These are phyloP conservation scores for Mimumesa dahlbomi DNA, from an alignment of 2,888 invertebrate genomes.

Conservation along the genomic window DNA sequence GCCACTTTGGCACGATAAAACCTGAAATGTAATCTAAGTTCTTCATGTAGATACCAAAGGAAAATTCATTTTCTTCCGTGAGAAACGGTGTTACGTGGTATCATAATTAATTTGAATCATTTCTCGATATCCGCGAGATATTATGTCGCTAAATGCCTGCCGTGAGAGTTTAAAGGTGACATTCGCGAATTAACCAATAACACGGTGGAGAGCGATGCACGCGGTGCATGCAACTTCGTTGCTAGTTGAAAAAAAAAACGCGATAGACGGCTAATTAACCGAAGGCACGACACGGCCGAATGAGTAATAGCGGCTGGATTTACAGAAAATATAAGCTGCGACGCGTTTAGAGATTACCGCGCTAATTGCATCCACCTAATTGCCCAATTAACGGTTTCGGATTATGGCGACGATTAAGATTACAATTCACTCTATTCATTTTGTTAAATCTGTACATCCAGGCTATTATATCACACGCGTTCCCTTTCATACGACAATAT, in stretches of 20 bases:
- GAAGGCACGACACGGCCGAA: neutral
- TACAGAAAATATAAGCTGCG: slow-evolving; percentile 5
- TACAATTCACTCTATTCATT: neutral
- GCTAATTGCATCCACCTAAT: slow-evolving; percentile 10
- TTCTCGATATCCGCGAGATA: neutral
- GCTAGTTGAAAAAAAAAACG: neutral
- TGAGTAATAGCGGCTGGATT: neutral
- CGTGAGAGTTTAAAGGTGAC: neutral
- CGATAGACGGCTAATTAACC: slow-evolving; percentile 8
- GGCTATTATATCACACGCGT: too few species aligned
- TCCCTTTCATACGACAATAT: too few species aligned
- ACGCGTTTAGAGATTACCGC: neutral
- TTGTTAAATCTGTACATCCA: too few species aligned
- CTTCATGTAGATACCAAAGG: too few species aligned
- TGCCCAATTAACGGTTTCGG: slow-evolving; percentile 12
- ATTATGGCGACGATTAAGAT: slow-evolving; percentile 8
- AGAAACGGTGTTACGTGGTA: too few species aligned
- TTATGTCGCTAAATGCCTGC: neutral
- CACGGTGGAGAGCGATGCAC: neutral
- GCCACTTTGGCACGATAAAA: too few species aligned
- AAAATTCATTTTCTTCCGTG: too few species aligned
- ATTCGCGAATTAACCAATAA: neutral
- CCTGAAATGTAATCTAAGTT: too few species aligned
- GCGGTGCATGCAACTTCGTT: too few species aligned
- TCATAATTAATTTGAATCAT: too few species aligned